A percentile compares a stretch with the other conserved stretches of the same genome.
Conservation (phyloP, 2,113 vertebrate genomes). For the Polypterus bichir region DNA sequence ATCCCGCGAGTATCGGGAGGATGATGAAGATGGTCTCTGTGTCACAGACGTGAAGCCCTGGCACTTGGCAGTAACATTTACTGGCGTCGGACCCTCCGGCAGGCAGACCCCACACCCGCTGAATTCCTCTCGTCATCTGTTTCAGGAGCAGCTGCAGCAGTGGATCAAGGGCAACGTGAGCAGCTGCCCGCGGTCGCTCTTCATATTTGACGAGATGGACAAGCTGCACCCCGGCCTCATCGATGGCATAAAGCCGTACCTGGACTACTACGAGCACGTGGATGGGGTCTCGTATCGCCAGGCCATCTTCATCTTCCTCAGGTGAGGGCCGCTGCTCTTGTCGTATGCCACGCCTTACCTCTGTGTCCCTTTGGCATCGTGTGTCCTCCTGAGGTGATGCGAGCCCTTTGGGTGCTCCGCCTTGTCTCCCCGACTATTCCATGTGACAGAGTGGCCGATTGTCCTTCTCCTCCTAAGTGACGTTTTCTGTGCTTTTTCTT, state of each 20-base stretch:
- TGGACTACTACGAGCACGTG: slow-evolving; percentile 75
- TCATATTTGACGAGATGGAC: slow-evolving; percentile 95
- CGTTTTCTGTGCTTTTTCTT: neutral
- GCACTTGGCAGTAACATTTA: no score
- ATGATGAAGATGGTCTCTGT: no score
- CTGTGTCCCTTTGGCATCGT: no score
- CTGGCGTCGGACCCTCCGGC: no score
- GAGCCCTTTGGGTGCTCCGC: no score
- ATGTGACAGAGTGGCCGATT: no score
- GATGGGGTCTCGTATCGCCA: slow-evolving; percentile 73
- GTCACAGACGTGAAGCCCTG: neutral
- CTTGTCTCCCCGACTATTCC: no score
- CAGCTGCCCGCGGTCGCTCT: slow-evolving; percentile 65
- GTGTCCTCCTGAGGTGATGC: no score
- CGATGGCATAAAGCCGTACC: slow-evolving; percentile 79
- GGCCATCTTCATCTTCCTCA: slow-evolving; percentile 91
- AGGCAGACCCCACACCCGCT: no score
- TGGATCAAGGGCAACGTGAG: slow-evolving; percentile 82
- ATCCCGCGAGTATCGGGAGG: no score
- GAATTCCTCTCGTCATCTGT: neutral
- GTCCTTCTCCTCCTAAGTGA: neutral
- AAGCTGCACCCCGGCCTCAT: slow-evolving; percentile 82
- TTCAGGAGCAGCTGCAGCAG: slow-evolving; percentile 66
- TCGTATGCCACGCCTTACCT: no score
- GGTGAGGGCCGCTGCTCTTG: slow-evolving; percentile 41